phyloP scores from a whole-genome alignment of 2,888 invertebrate species.

The Phragmatobia fuliginosa region DNA sequence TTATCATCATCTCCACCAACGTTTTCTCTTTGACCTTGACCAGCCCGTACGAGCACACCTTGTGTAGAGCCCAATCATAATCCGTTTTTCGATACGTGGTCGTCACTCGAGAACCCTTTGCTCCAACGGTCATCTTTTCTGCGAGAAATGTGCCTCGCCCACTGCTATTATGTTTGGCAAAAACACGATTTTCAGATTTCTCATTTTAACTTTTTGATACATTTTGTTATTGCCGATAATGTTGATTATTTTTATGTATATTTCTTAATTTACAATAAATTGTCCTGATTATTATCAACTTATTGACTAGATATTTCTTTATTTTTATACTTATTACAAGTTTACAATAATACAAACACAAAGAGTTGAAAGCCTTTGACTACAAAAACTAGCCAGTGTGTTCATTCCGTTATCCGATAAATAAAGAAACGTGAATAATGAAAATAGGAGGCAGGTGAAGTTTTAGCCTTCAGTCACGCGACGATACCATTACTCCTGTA shows the following conservation, averaged over 20 bases:
- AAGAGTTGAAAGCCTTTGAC: background rate
- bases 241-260: too few species aligned
- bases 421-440: slow-evolving; percentile 31
- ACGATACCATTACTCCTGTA: slow-evolving; percentile 46
- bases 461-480: slow-evolving; percentile 51
- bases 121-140: too few species aligned
- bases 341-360: background rate
- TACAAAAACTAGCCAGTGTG: slow-evolving; percentile 11
- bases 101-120: too few species aligned
- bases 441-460: slow-evolving; percentile 35
- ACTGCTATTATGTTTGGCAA: too few species aligned
- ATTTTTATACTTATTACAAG: background rate
- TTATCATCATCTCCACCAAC: too few species aligned
- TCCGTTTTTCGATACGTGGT: too few species aligned
- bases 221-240: too few species aligned
- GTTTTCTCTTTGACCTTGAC: too few species aligned
- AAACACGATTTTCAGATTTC: background rate
- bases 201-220: background rate
- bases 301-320: background rate
- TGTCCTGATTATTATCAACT: background rate
- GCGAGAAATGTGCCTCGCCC: too few species aligned
- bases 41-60: too few species aligned
- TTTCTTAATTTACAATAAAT: too few species aligned
- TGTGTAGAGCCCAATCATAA: too few species aligned
- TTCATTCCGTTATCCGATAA: slow-evolving; percentile 5